These are phyloP conservation scores for Ophion ellenae DNA, from an alignment of 2,888 invertebrate species.

Conservation along the genomic window DNA sequence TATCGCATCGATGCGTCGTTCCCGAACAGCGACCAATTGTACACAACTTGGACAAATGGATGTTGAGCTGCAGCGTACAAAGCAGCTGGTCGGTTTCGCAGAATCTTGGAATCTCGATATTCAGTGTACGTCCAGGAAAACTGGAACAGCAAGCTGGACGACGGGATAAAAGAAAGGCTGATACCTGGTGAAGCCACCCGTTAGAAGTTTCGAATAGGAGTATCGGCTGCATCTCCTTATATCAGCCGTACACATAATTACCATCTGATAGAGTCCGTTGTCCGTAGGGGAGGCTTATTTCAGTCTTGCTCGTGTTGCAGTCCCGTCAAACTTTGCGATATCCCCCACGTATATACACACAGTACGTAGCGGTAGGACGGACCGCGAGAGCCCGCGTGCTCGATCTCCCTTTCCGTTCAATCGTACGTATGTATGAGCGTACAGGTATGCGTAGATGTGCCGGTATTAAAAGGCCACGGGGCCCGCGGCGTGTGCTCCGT, in stretches of 20 bases:
- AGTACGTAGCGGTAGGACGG: slow-evolving; percentile 79
- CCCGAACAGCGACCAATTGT: too few relatives aligned
- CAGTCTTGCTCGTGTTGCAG: slow-evolving; percentile 82
- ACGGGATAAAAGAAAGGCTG: too few relatives aligned
- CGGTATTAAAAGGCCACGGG: slow-evolving; percentile 78
- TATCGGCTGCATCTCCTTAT: slow-evolving; percentile 75
- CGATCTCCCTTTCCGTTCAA: slow-evolving; percentile 71
- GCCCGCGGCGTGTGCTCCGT: slow-evolving; percentile 72
- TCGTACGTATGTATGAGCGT: neutral
- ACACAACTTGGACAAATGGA: too few relatives aligned
- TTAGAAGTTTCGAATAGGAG: slow-evolving; percentile 80
- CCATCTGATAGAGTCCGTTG: slow-evolving; percentile 84
- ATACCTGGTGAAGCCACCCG: slow-evolving; percentile 73
- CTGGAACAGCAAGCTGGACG: too few relatives aligned
- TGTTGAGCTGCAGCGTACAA: too few relatives aligned
- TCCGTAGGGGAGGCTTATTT: slow-evolving; percentile 82
- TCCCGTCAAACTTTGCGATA: slow-evolving; percentile 83
- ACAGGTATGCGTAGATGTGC: neutral
- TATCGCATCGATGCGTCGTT: neutral
- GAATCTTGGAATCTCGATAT: too few relatives aligned
- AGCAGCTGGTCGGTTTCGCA: too few relatives aligned
- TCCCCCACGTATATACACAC: slow-evolving; percentile 73
- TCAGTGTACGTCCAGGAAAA: too few relatives aligned
- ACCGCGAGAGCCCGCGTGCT: slow-evolving; percentile 54
- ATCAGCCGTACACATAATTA: slow-evolving; percentile 83